A percentile compares a stretch with the other conserved stretches of the same genome.
Evolutionary conservation across 2,797 vertebrate species (phyloP).

Genomic region (Notolabrus celidotus): DNA sequence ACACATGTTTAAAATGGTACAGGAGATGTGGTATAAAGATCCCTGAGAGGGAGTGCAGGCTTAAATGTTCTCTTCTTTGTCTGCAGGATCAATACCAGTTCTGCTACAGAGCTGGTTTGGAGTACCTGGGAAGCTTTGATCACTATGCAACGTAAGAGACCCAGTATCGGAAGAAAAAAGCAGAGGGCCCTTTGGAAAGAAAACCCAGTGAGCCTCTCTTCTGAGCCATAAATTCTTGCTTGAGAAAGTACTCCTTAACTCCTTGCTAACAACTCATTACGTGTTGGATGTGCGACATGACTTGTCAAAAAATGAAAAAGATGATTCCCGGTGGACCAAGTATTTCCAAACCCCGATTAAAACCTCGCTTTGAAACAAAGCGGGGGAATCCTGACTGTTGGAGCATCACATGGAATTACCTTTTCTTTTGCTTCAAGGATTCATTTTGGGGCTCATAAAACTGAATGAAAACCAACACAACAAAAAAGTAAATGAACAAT

Average conservation of each 20-base stretch:
- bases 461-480: constrained; percentile 78
- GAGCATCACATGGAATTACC: constrained; percentile 87
- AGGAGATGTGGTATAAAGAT: constrained; percentile 6
- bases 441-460: constrained; percentile 85
- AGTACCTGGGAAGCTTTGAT: constrained; percentile 99
- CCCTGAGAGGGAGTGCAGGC: neutral
- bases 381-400: constrained; percentile 91
- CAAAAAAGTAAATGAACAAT: constrained; percentile 85
- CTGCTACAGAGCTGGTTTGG: constrained; percentile 98
- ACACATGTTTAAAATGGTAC: constrained; percentile 5
- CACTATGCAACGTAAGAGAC: constrained; percentile 99
- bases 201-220: constrained; percentile 95
- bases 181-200: constrained; percentile 90
- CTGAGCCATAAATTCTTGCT: constrained; percentile 99
- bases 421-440: constrained; percentile 92
- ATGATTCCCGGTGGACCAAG: constrained; percentile 96
- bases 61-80: constrained; percentile 52
- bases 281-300: constrained; percentile 92
- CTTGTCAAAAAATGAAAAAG: constrained; percentile 84
- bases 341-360: constrained; percentile 88
- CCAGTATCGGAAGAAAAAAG: constrained; percentile 87
- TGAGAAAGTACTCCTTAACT: constrained; percentile 99
- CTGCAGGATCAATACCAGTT: constrained; percentile 99
- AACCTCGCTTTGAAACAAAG: constrained; percentile 73
- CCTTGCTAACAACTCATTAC: constrained; percentile 97